Evolutionary conservation across 1,140 invertebrate genomes (phyloP).

Genomic region (Zaprionus nigranus): DNA sequence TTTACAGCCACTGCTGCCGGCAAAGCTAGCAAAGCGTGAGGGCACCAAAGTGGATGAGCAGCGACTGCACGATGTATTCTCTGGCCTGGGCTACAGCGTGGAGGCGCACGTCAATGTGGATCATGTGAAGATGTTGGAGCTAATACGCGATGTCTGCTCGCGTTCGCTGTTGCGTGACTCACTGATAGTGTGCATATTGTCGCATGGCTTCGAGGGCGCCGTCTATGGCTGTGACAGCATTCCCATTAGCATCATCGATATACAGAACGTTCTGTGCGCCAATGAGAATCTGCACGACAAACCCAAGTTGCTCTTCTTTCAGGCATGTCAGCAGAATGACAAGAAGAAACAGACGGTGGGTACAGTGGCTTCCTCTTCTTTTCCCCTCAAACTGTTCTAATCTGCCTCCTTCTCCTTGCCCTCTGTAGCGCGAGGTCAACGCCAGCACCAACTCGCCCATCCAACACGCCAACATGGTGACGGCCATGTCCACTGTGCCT

Average conservation of each 20-base stretch:
- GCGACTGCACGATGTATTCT: constrained; percentile 57
- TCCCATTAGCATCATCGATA: constrained; percentile 63
- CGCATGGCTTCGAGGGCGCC: constrained; percentile 71
- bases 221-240: constrained; percentile 77
- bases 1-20: constrained; percentile 44
- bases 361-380: neutral
- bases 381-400: neutral
- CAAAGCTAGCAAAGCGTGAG: constrained; percentile 30
- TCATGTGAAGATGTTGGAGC: constrained; percentile 60
- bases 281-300: constrained; percentile 54
- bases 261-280: constrained; percentile 67
- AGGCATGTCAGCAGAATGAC: constrained; percentile 71
- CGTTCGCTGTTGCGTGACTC: constrained; percentile 66
- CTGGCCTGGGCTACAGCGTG: constrained; percentile 65
- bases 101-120: constrained; percentile 52
- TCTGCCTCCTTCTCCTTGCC: neutral
- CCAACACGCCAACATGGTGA: constrained; percentile 62
- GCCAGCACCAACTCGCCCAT: constrained; percentile 42
- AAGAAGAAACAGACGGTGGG: constrained; percentile 20
- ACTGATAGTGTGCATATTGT: constrained; percentile 75
- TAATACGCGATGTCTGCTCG: constrained; percentile 53
- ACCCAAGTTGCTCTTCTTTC: constrained; percentile 74
- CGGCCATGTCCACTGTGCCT: constrained; percentile 74
- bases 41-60: constrained; percentile 72
- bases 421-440: constrained; percentile 42